These are phyloP conservation scores for Rhodophaea formosa DNA, from an alignment of 2,888 invertebrate genomes.

Conservation along the genomic window DNA sequence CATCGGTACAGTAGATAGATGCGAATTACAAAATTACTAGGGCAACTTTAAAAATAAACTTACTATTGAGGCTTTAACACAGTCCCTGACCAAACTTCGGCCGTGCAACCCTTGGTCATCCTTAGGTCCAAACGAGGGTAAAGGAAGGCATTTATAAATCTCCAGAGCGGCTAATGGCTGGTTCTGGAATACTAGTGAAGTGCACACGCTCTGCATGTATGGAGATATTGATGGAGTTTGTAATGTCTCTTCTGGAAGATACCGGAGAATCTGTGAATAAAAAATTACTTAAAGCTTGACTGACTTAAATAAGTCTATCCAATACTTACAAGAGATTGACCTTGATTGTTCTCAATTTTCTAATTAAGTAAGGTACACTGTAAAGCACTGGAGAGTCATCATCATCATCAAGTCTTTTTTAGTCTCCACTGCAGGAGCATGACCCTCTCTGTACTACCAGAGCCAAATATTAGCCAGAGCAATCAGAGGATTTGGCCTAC, in stretches of 20 bases:
- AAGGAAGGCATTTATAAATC: conserved; percentile 72
- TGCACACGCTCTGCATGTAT: conserved; percentile 73
- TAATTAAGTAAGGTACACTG: too few species aligned
- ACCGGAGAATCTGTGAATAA: conserved; percentile 55
- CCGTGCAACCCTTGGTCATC: conserved; percentile 80
- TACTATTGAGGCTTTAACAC: conserved; percentile 78
- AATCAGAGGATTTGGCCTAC: too few species aligned
- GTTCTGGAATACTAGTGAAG: conserved; percentile 74
- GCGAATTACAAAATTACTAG: too few species aligned
- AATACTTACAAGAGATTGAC: too few species aligned
- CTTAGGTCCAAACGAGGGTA: conserved; percentile 69
- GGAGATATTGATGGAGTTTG: conserved; percentile 66
- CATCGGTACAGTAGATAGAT: too few species aligned
- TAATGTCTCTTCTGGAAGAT: conserved; percentile 50
- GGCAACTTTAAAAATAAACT: conserved; percentile 32
- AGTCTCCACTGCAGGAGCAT: too few species aligned
- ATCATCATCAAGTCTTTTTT: too few species aligned
- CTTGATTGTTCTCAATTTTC: too few species aligned
- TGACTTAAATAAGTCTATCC: too few species aligned
- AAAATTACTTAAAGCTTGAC: neutral
- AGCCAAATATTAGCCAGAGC: too few species aligned
- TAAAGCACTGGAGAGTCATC: too few species aligned
- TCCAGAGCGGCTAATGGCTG: conserved; percentile 71
- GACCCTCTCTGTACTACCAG: too few species aligned
- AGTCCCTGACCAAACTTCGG: conserved; percentile 78